These are phyloP conservation scores for Diuraphis noxia DNA, from an alignment of 1,140 invertebrate species.

Conservation along the genomic window DNA sequence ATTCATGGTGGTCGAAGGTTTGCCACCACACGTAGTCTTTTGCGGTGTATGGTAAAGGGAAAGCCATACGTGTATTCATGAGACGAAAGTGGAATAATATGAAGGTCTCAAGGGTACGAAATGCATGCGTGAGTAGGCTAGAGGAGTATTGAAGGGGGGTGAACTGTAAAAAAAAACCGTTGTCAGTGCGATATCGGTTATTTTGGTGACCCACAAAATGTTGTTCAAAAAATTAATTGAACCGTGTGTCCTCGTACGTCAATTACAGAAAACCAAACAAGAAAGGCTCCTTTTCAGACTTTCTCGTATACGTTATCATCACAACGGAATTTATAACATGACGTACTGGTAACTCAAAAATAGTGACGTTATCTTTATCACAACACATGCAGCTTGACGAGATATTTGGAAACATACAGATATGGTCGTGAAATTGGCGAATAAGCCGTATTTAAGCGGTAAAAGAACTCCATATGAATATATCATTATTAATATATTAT, in stretches of 20 bases:
- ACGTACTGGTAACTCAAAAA: not conserved
- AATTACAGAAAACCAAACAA: not conserved
- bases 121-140: not conserved
- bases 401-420: not conserved
- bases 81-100: conserved; percentile 40
- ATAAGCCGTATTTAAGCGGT: not conserved
- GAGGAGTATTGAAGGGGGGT: not conserved
- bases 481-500: not conserved
- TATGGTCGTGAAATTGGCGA: not conserved
- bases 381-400: not conserved
- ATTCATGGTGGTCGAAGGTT: not conserved
- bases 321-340: not conserved
- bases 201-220: conserved; percentile 1
- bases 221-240: conserved; percentile 22
- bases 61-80: conserved; percentile 38
- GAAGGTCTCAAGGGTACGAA: conserved; percentile 30
- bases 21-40: not conserved
- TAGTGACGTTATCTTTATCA: not conserved
- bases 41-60: not conserved
- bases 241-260: conserved; percentile 1
- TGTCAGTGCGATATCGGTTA: not conserved
- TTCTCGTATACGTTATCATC: not conserved
- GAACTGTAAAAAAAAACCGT: not conserved
- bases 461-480: not conserved
- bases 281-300: not conserved